Conservation (phyloP, 2,797 vertebrate genomes). For the Epinephelus coioides region DNA sequence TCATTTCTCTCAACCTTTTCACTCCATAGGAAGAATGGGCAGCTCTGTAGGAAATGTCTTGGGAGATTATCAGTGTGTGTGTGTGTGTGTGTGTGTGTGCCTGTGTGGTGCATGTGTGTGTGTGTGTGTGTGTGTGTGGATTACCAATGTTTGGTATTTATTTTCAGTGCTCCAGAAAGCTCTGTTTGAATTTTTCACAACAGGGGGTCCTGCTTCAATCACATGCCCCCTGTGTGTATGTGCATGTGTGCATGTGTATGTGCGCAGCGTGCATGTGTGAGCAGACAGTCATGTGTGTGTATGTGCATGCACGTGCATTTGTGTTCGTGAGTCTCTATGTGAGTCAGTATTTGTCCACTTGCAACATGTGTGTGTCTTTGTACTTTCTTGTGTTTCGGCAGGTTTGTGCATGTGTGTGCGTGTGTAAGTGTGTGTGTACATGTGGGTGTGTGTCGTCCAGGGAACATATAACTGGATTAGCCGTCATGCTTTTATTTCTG, state of each 20-base stretch:
- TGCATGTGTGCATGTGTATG: not conserved
- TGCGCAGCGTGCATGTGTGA: not conserved
- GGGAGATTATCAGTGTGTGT: slow-evolving; percentile 50
- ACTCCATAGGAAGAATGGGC: slow-evolving; percentile 43
- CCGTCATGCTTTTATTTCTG: slow-evolving; percentile 83
- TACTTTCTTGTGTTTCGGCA: slow-evolving; percentile 17
- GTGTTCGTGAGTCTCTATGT: slow-evolving; percentile 1
- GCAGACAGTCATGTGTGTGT: slow-evolving; percentile 1
- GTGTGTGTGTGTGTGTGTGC: slow-evolving; percentile 8
- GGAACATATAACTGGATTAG: slow-evolving; percentile 83
- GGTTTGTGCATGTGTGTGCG: not conserved
- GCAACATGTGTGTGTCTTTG: slow-evolving; percentile 37
- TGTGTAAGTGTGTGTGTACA: not conserved
- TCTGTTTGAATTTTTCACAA: slow-evolving; percentile 65
- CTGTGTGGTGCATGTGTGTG: not conserved
- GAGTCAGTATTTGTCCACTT: slow-evolving; percentile 25
- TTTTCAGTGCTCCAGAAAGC: slow-evolving; percentile 60
- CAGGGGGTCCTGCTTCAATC: slow-evolving; percentile 66
- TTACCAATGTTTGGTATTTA: slow-evolving; percentile 63
- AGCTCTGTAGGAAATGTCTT: slow-evolving; percentile 55
- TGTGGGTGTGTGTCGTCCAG: slow-evolving; percentile 72
- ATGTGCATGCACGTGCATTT: not conserved
- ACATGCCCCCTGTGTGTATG: slow-evolving; percentile 21
- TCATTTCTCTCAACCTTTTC: slow-evolving; percentile 25
- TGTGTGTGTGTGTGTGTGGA: slow-evolving; percentile 22